Conservation (phyloP, 2,888 invertebrate genomes). For the Eumerus sabulonum region DNA sequence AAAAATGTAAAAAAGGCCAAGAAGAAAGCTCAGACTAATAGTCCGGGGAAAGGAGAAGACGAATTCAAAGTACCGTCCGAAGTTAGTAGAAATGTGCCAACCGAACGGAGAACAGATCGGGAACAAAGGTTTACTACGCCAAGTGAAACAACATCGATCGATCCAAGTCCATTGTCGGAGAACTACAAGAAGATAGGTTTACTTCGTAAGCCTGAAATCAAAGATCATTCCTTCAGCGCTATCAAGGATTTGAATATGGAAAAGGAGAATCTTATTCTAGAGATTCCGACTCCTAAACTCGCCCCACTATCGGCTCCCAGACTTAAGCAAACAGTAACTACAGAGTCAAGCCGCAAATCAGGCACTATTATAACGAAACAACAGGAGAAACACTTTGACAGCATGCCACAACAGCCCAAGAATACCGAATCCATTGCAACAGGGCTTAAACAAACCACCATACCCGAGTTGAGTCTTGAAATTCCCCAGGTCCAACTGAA, state of each 20-base stretch:
- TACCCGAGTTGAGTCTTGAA: constrained; percentile 53
- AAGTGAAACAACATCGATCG: neutral
- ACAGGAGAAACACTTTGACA: constrained; percentile 4
- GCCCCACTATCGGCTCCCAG: constrained; percentile 1
- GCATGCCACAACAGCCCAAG: constrained; percentile 1
- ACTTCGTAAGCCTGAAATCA: constrained; percentile 70
- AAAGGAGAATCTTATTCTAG: constrained; percentile 71
- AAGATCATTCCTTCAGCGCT: constrained; percentile 71
- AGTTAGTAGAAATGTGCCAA: constrained; percentile 1
- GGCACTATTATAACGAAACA: neutral
- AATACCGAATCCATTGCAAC: constrained; percentile 1
- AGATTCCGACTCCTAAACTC: constrained; percentile 64
- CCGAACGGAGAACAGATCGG: neutral
- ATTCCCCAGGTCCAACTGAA: constrained; percentile 57
- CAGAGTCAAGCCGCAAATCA: neutral
- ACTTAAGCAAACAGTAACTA: neutral
- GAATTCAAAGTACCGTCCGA: neutral
- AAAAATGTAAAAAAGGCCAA: constrained; percentile 74
- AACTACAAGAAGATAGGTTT: constrained; percentile 72
- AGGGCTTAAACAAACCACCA: constrained; percentile 37
- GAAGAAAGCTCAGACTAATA: constrained; percentile 51
- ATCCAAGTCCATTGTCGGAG: constrained; percentile 56
- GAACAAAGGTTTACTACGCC: constrained; percentile 6
- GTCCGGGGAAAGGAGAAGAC: neutral
- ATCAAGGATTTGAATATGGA: constrained; percentile 70